A percentile compares a stretch with the other conserved stretches of the same genome.
Evolutionary conservation across 2,888 invertebrate species (phyloP).

Genomic region (Clistopyga incitator): DNA sequence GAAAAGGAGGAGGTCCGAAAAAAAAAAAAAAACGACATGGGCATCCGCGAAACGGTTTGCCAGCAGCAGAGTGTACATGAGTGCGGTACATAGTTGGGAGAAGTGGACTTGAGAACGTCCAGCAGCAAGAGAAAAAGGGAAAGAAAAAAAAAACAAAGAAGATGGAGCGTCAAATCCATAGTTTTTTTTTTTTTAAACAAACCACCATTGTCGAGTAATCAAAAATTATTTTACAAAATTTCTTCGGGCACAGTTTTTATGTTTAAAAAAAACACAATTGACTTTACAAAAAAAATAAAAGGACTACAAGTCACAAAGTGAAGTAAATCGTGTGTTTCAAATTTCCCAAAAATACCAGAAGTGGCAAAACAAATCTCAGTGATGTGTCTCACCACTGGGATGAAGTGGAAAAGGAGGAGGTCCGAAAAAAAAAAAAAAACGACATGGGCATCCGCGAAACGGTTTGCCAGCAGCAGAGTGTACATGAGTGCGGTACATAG

Average conservation of each 20-base stretch:
- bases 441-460: slow-evolving; percentile 45
- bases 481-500: slow-evolving; percentile 20
- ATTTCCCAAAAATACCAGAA: background rate
- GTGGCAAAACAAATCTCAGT: slow-evolving; percentile 35
- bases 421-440: slow-evolving; percentile 42
- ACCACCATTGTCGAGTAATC: too few relatives aligned
- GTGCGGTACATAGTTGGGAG: slow-evolving; percentile 20
- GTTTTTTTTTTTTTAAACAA: too few relatives aligned
- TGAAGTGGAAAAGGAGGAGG: background rate
- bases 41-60: slow-evolving; percentile 44
- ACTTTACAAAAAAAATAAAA: too few relatives aligned
- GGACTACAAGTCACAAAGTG: background rate
- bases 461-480: slow-evolving; percentile 30
- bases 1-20: background rate
- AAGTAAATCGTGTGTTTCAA: too few relatives aligned
- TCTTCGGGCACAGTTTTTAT: too few relatives aligned
- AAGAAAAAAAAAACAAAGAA: too few relatives aligned
- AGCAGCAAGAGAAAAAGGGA: slow-evolving; percentile 42
- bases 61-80: slow-evolving; percentile 17
- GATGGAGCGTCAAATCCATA: too few relatives aligned
- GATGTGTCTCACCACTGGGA: slow-evolving; percentile 20
- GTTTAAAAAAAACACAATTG: too few relatives aligned
- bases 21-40: slow-evolving; percentile 49
- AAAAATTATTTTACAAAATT: too few relatives aligned
- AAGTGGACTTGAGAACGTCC: slow-evolving; percentile 65